These are phyloP conservation scores for Ptiloglossa arizonensis DNA, from an alignment of 1,140 invertebrate genomes.

Conservation along the genomic window DNA sequence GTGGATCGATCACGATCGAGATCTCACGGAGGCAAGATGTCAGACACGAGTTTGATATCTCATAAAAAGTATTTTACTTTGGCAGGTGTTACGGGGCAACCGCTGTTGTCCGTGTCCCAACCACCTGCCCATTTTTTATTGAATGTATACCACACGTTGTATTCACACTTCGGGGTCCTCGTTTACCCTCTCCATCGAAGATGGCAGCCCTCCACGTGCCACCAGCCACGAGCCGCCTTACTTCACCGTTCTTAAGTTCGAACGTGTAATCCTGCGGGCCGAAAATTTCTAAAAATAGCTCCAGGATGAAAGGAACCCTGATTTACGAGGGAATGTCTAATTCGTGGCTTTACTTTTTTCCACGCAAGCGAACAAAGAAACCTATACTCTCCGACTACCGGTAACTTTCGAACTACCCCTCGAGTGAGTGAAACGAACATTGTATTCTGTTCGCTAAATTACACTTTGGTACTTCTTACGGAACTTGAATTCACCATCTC, in stretches of 20 bases:
- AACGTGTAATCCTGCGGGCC: neutral
- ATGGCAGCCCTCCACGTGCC: constrained; percentile 43
- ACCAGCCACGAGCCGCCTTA: constrained; percentile 3
- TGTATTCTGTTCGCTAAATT: too few species aligned
- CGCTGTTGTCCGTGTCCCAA: constrained; percentile 55
- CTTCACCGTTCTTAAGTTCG: neutral
- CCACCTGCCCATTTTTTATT: constrained; percentile 72
- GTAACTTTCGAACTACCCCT: too few species aligned
- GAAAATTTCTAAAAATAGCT: neutral
- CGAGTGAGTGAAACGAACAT: too few species aligned
- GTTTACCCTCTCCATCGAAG: constrained; percentile 12
- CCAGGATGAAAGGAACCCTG: neutral
- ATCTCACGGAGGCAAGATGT: constrained; percentile 28
- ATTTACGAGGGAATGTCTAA: neutral
- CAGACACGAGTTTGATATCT: constrained; percentile 55
- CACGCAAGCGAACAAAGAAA: too few species aligned
- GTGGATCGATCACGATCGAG: constrained; percentile 23
- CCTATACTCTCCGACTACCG: too few species aligned
- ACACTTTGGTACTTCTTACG: too few species aligned
- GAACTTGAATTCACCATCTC: too few species aligned
- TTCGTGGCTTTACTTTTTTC: too few species aligned
- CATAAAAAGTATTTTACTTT: constrained; percentile 54
- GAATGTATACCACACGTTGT: constrained; percentile 57
- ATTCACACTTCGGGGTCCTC: constrained; percentile 60
- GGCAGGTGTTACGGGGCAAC: constrained; percentile 69